A percentile compares a stretch with the other conserved stretches of the same genome.
These are phyloP conservation scores for Schizaphis graminum DNA, from an alignment of 2,888 invertebrate genomes.

Conservation along the genomic window DNA sequence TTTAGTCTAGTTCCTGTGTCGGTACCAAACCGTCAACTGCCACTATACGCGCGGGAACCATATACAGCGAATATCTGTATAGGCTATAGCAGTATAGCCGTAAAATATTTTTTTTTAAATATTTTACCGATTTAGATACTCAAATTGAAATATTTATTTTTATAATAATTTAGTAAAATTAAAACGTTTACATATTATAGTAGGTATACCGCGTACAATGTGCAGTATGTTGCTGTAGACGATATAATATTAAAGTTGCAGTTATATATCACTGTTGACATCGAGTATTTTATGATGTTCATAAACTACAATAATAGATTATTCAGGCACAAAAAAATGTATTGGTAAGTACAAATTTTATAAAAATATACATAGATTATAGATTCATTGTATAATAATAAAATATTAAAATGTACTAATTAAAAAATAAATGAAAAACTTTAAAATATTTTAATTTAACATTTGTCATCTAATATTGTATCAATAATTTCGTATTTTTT, in stretches of 20 bases:
- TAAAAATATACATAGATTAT: background rate
- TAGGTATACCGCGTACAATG: background rate
- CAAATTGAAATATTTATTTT: background rate
- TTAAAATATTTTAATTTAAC: background rate
- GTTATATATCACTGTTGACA: background rate
- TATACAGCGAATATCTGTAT: background rate
- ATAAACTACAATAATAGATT: background rate
- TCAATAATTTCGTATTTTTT: background rate
- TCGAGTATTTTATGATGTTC: background rate
- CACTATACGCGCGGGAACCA: background rate
- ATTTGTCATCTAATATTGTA: background rate
- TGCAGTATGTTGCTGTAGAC: background rate
- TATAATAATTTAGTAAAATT: background rate
- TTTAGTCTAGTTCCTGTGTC: conserved; percentile 59
- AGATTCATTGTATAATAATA: background rate
- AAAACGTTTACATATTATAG: background rate
- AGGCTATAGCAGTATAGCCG: too few species aligned
- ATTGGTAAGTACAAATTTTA: background rate
- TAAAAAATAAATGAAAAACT: background rate
- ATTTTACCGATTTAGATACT: background rate
- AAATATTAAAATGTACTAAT: background rate
- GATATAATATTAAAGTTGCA: background rate
- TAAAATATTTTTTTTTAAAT: background rate
- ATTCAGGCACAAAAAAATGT: background rate
- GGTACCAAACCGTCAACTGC: conserved; percentile 9